Percentiles rank a stretch among this genome's conserved stretches.
phyloP scores from a whole-genome alignment of 2,113 vertebrate species.

The Microtus pennsylvanicus region DNA sequence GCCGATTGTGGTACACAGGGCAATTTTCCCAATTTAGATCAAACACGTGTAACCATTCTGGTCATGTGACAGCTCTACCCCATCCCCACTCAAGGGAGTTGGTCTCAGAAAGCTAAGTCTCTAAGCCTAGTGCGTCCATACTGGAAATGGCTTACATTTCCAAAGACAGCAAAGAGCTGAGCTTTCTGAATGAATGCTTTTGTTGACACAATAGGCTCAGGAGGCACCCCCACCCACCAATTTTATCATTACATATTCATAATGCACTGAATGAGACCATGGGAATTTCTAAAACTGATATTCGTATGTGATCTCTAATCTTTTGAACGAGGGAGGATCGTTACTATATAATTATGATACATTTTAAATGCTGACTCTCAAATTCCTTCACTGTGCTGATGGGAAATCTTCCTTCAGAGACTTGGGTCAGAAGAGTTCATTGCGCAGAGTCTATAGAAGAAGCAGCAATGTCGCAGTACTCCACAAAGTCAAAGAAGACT shows the following conservation, averaged over 20 bases:
- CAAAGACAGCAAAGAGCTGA: not conserved
- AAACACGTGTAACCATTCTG: not conserved
- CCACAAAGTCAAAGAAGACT: not conserved
- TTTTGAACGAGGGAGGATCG: not conserved
- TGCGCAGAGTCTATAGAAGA: not conserved
- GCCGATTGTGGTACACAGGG: not conserved
- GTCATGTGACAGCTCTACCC: not conserved
- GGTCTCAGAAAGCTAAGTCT: not conserved
- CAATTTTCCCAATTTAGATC: not conserved
- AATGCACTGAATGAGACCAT: not conserved
- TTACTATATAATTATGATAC: not conserved
- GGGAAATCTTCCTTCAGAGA: not conserved
- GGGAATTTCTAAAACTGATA: not conserved
- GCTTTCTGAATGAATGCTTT: constrained; percentile 17
- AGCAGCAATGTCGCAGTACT: not conserved
- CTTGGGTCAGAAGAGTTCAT: not conserved
- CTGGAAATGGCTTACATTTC: not conserved
- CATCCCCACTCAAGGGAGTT: not conserved
- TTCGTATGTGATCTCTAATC: not conserved
- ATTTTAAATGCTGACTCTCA: not conserved
- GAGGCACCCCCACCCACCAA: not conserved
- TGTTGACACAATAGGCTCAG: not conserved
- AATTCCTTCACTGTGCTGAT: not conserved
- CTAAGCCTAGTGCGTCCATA: not conserved
- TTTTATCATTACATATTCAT: not conserved